phyloP scores from a whole-genome alignment of 2,113 vertebrate genomes.

The Gymnorhina tibicen region DNA sequence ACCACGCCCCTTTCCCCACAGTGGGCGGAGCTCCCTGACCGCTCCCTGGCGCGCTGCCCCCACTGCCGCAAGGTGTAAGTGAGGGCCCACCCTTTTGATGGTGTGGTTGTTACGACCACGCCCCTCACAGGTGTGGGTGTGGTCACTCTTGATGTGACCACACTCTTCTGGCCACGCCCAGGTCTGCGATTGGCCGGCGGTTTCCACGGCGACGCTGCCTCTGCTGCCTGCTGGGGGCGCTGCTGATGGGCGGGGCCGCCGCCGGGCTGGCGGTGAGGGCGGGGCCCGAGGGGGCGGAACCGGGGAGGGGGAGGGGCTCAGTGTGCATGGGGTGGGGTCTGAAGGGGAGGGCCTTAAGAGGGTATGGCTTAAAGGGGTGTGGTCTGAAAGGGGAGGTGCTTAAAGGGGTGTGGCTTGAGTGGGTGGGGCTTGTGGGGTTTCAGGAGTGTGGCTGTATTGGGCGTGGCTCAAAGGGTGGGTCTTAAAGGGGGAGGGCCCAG shows the following conservation, averaged over 20 bases:
- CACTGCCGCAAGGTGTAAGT: neutral
- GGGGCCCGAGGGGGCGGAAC: neutral
- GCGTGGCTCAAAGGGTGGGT: no score
- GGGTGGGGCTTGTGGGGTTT: no score
- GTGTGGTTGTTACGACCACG: accelerated
- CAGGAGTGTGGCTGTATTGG: no score
- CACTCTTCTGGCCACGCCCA: accelerated
- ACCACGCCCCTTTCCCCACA: neutral
- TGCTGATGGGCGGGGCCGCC: neutral
- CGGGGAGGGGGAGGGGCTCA: no score
- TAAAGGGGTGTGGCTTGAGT: neutral
- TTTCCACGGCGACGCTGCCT: neutral
- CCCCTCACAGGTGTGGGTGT: accelerated
- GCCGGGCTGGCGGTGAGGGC: neutral
- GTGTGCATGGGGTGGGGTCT: no score
- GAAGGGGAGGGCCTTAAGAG: no score
- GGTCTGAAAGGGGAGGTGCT: no score
- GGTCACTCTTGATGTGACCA: accelerated
- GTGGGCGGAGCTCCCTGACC: neutral
- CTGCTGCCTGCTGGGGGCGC: neutral
- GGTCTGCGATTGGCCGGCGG: neutral
- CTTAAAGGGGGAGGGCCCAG: neutral
- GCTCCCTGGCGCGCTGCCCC: neutral
- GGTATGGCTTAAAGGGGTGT: no score
- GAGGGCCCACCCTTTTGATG: neutral